phyloP scores from a whole-genome alignment of 2,113 vertebrate genomes.

The Psilopsiagon aurifrons region DNA sequence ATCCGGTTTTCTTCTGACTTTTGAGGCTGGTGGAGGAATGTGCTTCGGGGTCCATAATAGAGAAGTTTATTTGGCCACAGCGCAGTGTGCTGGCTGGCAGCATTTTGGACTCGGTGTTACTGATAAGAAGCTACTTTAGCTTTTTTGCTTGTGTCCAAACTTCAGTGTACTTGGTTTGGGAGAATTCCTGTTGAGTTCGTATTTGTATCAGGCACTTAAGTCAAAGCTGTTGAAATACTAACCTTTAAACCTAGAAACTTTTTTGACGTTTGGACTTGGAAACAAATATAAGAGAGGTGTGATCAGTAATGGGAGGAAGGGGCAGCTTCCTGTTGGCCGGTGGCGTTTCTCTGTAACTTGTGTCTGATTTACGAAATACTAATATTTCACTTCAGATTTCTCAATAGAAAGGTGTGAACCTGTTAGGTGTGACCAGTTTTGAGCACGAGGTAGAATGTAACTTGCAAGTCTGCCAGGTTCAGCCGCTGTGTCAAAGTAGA shows the following conservation, averaged over 20 bases:
- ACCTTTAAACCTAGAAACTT: conserved; percentile 17
- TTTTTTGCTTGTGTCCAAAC: background rate
- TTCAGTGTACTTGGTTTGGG: background rate
- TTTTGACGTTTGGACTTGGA: background rate
- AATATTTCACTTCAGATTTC: background rate
- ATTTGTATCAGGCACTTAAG: accelerated
- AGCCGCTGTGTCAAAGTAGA: background rate
- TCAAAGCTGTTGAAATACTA: background rate
- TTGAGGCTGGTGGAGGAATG: background rate
- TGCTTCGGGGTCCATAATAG: background rate
- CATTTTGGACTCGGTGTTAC: accelerated
- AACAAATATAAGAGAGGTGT: background rate
- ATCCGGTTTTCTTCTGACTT: background rate
- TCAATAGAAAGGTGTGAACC: background rate
- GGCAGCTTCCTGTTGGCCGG: background rate
- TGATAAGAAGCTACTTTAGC: background rate
- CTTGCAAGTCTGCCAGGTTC: background rate
- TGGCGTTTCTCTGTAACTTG: background rate
- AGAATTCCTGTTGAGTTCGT: background rate
- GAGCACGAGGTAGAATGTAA: background rate
- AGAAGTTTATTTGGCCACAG: background rate
- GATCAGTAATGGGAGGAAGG: background rate
- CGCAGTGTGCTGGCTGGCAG: background rate
- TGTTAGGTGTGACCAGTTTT: background rate
- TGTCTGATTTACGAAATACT: background rate